Evolutionary conservation across 2,113 vertebrate genomes (phyloP), one percentile per base, ranked within the genome.

Genomic region (Mustela nigripes): DNA sequence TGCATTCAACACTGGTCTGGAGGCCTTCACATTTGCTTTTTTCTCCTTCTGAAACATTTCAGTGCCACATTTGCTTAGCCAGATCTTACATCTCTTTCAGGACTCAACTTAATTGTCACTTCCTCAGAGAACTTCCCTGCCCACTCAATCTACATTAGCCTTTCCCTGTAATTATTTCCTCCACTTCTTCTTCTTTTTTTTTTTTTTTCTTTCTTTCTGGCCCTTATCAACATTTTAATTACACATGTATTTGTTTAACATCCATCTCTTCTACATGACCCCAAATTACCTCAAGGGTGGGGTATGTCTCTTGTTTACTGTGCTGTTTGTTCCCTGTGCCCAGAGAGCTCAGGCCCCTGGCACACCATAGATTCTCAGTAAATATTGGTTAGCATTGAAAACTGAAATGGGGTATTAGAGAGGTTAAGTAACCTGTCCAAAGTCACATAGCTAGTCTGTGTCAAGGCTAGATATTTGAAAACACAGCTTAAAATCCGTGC

Each of bases 111-210:
- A 76, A 95, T 36, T 93, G 76, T 88, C 78, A 39, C 80, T 84
- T 93, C 71, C 94, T 94, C 58, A 45, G 42, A 94, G 62, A 83
- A 82, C 39, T 67, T 71, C 24, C 63, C 69, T 84, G 15, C 50
- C 63, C 12, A 53, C 74, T 97, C 74, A 42, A 16, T 93, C 80
- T 63, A 42, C 50, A 53, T 71, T 56, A 65, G 33, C 26, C 69
- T 96, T 92, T 91, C 53, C 78, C 78, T 91, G 14, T 89, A 67
- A 93, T 95, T 53, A 53, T 91, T 79, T 93, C 92, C 56, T 60
- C 53, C 2, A 11, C 10, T 67, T 60, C 36, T n/a, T 81, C 56
- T 81, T 71, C 33, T 78, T 76, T 48, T 65, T 78, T 76, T 48
- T 65, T 90, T 83, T 69, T 42, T 81, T 71, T 36, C 65, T 76